Evolutionary conservation across 2,113 vertebrate species (phyloP), one percentile per base, ranked within the genome.

Genomic region (Mobula birostris): DNA sequence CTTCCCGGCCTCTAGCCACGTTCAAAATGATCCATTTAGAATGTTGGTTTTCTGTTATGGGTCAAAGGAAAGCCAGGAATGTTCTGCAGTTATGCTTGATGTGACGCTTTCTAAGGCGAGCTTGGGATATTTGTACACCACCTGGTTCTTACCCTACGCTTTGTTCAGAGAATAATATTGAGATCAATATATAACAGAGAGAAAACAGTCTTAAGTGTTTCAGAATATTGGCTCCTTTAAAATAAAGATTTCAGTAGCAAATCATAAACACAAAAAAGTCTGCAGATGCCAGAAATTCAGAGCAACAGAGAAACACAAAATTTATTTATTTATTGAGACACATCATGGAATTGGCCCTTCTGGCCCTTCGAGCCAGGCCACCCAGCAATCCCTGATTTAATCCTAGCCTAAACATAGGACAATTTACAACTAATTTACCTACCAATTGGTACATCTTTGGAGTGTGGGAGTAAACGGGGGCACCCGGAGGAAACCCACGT

Each of bases 41-140:
- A 63, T 90, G 61, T 90, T 68, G 85, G 29, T 90, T 66, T 90
- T 32, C 58, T 90, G 61, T 90, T 66, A 66, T n/a, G 85, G 85
- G 58, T 87, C 48, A 87, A 90, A 90, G 85, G 85, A 90, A 66
- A 90, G 85, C 85, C 85, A 90, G 85, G 85, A 90, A 90, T 90
- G 63, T 90, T 90, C 85, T 90, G 85, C 85, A 66, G 61, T n/a
- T 66, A 61, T 5, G 15, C 61, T 90, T 14, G 85, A 1, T 66
- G 61, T 32, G 85, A 68, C 32, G 29, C 5, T 88, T 90, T 90
- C 61, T 66, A 36, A 90, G 14, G 85, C 14, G 27, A 66, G 29
- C 61, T 66, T 66, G 85, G 85, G 61, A 90, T 8, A 36, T 66
- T 48, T 32, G 61, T 66, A 19, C 14, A 8, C 85, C 61, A 32